phyloP scores from a whole-genome alignment of 2,113 vertebrate species.

The Forbesichthys papilliferus region DNA sequence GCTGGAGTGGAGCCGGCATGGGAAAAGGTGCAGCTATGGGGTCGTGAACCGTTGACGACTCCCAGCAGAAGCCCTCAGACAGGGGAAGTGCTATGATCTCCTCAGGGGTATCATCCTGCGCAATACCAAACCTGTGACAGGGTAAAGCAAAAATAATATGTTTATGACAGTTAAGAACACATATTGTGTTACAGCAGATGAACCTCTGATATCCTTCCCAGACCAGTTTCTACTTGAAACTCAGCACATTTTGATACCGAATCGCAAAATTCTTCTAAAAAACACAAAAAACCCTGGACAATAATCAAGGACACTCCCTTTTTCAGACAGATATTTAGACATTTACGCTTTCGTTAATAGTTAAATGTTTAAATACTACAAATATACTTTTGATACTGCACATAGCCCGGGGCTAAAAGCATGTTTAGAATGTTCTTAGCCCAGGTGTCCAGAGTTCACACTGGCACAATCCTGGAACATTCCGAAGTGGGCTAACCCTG shows the following conservation, averaged over 20 bases:
- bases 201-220: too few relatives aligned
- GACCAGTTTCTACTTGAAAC: too few relatives aligned
- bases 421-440: too few relatives aligned
- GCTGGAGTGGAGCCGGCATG: constrained; percentile 72
- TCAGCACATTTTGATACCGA: too few relatives aligned
- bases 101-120: constrained; percentile 70
- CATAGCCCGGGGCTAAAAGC: too few relatives aligned
- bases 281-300: background rate
- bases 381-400: constrained; percentile 8
- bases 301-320: background rate
- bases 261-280: background rate
- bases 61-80: constrained; percentile 90
- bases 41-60: constrained; percentile 66
- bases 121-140: constrained; percentile 83
- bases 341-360: background rate
- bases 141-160: background rate
- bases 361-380: too few relatives aligned
- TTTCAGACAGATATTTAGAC: background rate
- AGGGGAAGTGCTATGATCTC: constrained; percentile 69
- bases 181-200: too few relatives aligned
- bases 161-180: background rate
- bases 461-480: too few relatives aligned
- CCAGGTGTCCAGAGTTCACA: too few relatives aligned
- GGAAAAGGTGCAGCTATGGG: constrained; percentile 41
- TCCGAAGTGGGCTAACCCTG: too few relatives aligned